Base-by-base conservation (phyloP, 2,113 vertebrate genomes). In the Eulacestoma nigropectus region DNA sequence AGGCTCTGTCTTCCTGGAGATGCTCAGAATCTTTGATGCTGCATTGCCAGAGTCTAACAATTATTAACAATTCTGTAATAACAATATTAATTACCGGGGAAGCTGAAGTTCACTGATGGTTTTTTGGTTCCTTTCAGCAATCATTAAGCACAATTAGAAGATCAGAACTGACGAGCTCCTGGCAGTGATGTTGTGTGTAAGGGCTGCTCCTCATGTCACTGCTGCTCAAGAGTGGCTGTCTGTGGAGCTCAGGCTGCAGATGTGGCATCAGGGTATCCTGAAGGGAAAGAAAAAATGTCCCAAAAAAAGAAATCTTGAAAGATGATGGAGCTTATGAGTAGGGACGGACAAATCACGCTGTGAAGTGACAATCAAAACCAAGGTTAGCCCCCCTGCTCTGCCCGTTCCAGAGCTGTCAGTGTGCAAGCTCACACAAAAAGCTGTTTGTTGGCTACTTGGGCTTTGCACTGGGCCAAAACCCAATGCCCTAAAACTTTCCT, bases 111-210 rank as follows among this genome's bases (percentile, higher is more conserved):
- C 78, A 42, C 57, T 56, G 13, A 3, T 87, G 84, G 65, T 22
- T 90, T 79, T 95, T 97, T 96, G 83, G 56, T 84, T 96, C 77
- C 95, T 97, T 97, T 96, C 73, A 92, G 94, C 85, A 91, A 95
- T 97, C 62, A 68, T 95, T 90, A 95, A 95, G 78, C 56, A 91
- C 92, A 95, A 88, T 95, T 93, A 90, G 73, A 90, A 96, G 92
- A 82, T 77, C 56, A 92, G 93, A 90, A 85, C 56, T 89, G 78
- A 76, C 80, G 82, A 81, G 88, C 52, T 97, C 8, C 18, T 85
- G 94, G 93, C 56, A 82, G 68, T 42, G 53, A 33, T 60, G 73
- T 14, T 59, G 33, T 90, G 6, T 88, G 4, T 32, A 33, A 1
- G 6, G 65, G 30, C 75, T 13, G 9, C 56, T 96, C 23, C 8